These are phyloP conservation scores for Stegana nigrithorax DNA, from an alignment of 2,888 invertebrate species.

Conservation along the genomic window DNA sequence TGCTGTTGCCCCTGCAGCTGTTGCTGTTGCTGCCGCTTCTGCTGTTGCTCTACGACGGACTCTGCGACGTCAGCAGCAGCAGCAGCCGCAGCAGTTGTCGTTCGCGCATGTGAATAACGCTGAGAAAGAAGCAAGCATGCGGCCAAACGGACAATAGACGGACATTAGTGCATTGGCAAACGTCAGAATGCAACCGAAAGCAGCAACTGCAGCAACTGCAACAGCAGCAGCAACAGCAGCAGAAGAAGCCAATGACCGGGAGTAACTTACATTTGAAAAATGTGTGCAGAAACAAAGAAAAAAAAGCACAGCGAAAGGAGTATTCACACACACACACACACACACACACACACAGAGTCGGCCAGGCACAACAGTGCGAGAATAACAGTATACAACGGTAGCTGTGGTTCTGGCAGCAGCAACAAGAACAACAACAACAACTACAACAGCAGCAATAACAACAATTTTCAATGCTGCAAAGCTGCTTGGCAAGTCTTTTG, in stretches of 20 bases:
- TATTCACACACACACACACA: constrained; percentile 32
- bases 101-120: too few relatives aligned
- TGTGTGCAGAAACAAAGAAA: constrained; percentile 54
- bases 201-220: constrained; percentile 22
- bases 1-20: background rate
- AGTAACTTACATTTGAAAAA: constrained; percentile 69
- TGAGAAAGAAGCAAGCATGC: background rate
- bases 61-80: too few relatives aligned
- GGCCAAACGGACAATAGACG: background rate
- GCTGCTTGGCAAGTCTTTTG: too few relatives aligned
- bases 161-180: background rate
- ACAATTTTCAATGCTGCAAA: constrained; percentile 33
- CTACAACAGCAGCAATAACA: constrained; percentile 24
- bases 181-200: constrained; percentile 11
- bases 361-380: constrained; percentile 13
- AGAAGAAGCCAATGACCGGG: constrained; percentile 67
- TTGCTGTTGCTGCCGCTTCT: background rate
- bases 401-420: background rate
- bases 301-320: constrained; percentile 56
- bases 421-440: constrained; percentile 18
- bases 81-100: too few relatives aligned
- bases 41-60: too few relatives aligned
- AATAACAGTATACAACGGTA: background rate
- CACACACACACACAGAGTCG: constrained; percentile 28
- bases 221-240: constrained; percentile 31